Evolutionary conservation across 35 echinoderm and acorn worm species (phyloP).

Genomic region (Anneissia japonica): DNA sequence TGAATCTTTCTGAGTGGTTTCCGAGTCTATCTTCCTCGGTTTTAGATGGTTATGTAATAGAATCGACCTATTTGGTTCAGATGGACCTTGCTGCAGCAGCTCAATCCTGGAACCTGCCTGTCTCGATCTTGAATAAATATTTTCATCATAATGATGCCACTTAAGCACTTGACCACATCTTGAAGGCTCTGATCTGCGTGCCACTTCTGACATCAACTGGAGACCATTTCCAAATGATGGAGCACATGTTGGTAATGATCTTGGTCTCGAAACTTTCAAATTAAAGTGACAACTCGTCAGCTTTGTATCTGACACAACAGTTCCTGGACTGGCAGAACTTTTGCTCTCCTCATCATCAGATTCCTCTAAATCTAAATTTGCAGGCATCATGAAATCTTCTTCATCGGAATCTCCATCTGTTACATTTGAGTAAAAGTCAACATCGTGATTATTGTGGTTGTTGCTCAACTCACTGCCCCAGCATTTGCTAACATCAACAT

Average conservation of each 20-base stretch:
- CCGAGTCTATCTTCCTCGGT: too few relatives aligned
- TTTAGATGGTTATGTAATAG: too few relatives aligned
- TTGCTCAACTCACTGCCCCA: background rate
- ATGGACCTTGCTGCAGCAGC: background rate
- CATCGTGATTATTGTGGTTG: background rate
- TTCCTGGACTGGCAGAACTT: too few relatives aligned
- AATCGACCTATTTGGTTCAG: background rate
- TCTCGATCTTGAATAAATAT: background rate
- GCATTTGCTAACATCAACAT: background rate
- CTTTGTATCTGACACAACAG: background rate
- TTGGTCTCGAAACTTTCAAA: background rate
- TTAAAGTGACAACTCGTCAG: background rate
- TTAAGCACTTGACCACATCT: background rate
- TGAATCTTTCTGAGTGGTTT: background rate
- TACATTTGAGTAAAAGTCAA: background rate
- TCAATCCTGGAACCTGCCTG: background rate
- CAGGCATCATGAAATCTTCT: background rate
- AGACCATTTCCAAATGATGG: background rate
- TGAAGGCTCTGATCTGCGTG: background rate
- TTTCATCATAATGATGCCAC: background rate
- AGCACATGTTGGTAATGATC: background rate
- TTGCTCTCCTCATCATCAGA: background rate
- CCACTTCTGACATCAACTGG: background rate
- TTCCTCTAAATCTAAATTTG: background rate
- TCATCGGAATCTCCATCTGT: background rate